These are phyloP conservation scores for Hippopotamus amphibius DNA, from an alignment of 2,113 vertebrate genomes.

Conservation along the genomic window DNA sequence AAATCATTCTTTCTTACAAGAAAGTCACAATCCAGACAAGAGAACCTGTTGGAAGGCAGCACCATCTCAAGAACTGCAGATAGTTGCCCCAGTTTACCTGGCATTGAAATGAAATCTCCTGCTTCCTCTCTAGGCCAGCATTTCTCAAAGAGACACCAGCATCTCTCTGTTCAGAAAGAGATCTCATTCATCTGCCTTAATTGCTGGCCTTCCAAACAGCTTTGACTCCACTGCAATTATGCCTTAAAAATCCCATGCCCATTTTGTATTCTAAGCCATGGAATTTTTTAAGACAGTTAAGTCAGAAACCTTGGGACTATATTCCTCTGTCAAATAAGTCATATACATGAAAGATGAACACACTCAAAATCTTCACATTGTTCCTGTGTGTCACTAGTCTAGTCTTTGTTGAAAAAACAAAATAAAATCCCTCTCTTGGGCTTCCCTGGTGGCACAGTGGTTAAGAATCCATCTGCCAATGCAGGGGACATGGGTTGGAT, in stretches of 20 bases:
- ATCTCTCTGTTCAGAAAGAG: conserved; percentile 35
- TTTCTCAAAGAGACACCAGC: neutral
- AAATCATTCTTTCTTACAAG: neutral
- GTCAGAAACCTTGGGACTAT: neutral
- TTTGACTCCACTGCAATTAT: conserved; percentile 36
- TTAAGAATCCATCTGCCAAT: too few species aligned
- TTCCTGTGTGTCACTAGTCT: neutral
- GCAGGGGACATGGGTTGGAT: too few species aligned
- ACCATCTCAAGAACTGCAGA: neutral
- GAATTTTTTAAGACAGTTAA: conserved; percentile 66
- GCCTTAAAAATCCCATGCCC: conserved; percentile 54
- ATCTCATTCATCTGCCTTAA: conserved; percentile 29
- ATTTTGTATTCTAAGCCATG: conserved; percentile 52
- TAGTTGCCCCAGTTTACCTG: neutral
- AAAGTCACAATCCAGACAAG: conserved; percentile 2
- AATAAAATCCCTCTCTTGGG: neutral
- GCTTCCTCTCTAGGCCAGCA: neutral
- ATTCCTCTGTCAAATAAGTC: conserved; percentile 55
- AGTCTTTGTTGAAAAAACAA: neutral
- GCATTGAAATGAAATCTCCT: neutral
- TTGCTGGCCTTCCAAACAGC: conserved; percentile 18
- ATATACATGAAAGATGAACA: neutral
- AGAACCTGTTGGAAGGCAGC: neutral
- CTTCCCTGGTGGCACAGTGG: too few species aligned
- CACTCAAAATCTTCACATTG: neutral